Evolutionary conservation across 2,797 vertebrate genomes (phyloP), one percentile per base, ranked within the genome.

Genomic region (Melanotaenia boesemani): DNA sequence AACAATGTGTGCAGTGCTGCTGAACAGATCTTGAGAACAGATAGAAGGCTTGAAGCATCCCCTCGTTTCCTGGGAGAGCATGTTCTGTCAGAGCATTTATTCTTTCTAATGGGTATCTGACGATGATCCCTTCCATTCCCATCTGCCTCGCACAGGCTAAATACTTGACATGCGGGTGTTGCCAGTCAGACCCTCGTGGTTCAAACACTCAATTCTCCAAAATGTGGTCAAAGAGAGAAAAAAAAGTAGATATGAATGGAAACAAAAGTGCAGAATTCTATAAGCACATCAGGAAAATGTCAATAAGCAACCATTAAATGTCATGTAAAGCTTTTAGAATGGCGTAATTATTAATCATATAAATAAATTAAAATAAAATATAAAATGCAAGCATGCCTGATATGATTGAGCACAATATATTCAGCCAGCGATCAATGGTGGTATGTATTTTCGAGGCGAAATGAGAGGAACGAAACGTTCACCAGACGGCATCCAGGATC

Each of bases 1-100:
- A 90, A 90, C 88, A 93, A 87, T 91, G 91, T 83, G 92, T 85
- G 88, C 82, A 85, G 70, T 80, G 81, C 79, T 85, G 90, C 87
- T 88, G 87, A 93, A 91, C 76, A 86, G 80, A 91, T 85, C 81
- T 72, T 56, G 56, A 86, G 89, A 87, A 87, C 87, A 82, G 86
- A 91, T 81, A 80, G 84, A 84, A 80, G 73, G 86, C 83, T 88
- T 76, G 74, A 80, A 85, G 86, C 83, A 61, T 83, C 55, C 77
- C 82, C 76, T 80, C 12, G 52, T 73, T 76, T 87, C 75, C 76
- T 77, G 63, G 56, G 70, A 79, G 79, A 88, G 70, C 76, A 63
- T 72, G 72, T 84, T 87, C 70, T 82, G 77, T 86, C 76, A 82
- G 70, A 86, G 71, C 72, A 80, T 85, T 92, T 82, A 88, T 85